Percentiles rank a stretch among this genome's conserved stretches.
Conservation (phyloP, 1,140 invertebrate genomes). For the Ceratoteleas bidentatus region DNA sequence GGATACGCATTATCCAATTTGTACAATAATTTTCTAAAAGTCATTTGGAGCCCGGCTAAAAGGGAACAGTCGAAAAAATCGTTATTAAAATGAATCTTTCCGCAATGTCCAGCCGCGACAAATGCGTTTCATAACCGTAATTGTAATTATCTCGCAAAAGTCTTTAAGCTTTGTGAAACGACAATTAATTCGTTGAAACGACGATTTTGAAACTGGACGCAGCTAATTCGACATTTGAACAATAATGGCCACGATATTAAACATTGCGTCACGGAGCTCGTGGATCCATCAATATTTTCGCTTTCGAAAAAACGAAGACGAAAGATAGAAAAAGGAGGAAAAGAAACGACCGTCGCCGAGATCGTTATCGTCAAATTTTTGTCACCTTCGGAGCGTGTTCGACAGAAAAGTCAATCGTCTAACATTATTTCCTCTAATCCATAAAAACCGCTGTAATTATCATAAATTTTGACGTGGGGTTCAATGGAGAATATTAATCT, state of each 20-base stretch:
- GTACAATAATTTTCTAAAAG: slow-evolving; percentile 53
- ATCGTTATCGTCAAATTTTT: not conserved
- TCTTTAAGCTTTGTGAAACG: slow-evolving; percentile 35
- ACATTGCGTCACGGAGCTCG: slow-evolving; percentile 9
- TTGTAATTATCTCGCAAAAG: slow-evolving; percentile 35
- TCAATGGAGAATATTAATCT: no score
- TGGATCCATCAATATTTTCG: slow-evolving; percentile 17
- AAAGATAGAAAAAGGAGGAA: slow-evolving; percentile 1
- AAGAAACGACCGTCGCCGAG: slow-evolving; percentile 30
- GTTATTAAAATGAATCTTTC: slow-evolving; percentile 63
- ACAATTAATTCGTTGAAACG: slow-evolving; percentile 36
- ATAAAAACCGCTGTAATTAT: no score
- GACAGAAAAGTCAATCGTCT: not conserved
- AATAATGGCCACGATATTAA: slow-evolving; percentile 10
- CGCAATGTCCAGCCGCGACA: slow-evolving; percentile 24
- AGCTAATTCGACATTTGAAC: slow-evolving; percentile 18
- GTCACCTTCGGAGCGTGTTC: not conserved
- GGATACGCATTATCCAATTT: slow-evolving; percentile 53
- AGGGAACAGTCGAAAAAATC: slow-evolving; percentile 14
- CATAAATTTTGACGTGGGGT: no score
- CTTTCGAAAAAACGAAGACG: slow-evolving; percentile 8
- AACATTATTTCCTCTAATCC: no score
- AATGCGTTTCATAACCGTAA: slow-evolving; percentile 31
- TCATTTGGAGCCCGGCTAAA: slow-evolving; percentile 30
- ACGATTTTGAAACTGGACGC: slow-evolving; percentile 34